A percentile compares a stretch with the other conserved stretches of the same genome.
phyloP scores from a whole-genome alignment of 2,113 vertebrate species.

The Sminthopsis crassicaudata region DNA sequence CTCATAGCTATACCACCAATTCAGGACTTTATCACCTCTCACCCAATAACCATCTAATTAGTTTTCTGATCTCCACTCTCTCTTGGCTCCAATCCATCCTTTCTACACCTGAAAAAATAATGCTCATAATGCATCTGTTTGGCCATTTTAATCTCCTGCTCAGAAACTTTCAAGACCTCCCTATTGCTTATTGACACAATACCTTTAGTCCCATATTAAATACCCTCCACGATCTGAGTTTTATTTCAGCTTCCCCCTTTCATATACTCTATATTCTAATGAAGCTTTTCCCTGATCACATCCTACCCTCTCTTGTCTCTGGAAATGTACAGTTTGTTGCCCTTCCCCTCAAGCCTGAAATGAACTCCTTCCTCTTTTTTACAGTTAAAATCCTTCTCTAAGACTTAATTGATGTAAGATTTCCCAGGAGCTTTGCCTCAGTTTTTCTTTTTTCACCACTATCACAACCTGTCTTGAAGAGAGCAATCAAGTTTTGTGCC shows the following conservation, averaged over 20 bases:
- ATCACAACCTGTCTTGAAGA: background rate
- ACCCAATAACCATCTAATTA: background rate
- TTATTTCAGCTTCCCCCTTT: background rate
- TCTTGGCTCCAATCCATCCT: background rate
- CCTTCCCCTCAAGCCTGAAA: background rate
- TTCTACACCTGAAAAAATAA: background rate
- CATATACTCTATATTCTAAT: background rate
- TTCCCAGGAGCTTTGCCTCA: background rate
- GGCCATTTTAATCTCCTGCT: background rate
- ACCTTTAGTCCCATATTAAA: background rate
- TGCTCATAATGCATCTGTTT: background rate
- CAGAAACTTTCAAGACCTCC: background rate
- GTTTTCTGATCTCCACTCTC: background rate
- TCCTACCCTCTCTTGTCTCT: background rate
- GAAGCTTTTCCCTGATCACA: background rate
- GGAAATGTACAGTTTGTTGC: background rate
- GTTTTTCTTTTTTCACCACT: background rate
- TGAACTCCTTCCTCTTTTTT: background rate
- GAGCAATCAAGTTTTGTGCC: background rate
- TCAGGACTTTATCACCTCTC: background rate
- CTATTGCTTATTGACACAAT: background rate
- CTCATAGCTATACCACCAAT: background rate
- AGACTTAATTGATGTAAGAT: background rate
- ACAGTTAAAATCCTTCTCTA: background rate
- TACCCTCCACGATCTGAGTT: background rate